Evolutionary conservation across 2,888 invertebrate species (phyloP).

Genomic region (Pharmacophagus antenor): DNA sequence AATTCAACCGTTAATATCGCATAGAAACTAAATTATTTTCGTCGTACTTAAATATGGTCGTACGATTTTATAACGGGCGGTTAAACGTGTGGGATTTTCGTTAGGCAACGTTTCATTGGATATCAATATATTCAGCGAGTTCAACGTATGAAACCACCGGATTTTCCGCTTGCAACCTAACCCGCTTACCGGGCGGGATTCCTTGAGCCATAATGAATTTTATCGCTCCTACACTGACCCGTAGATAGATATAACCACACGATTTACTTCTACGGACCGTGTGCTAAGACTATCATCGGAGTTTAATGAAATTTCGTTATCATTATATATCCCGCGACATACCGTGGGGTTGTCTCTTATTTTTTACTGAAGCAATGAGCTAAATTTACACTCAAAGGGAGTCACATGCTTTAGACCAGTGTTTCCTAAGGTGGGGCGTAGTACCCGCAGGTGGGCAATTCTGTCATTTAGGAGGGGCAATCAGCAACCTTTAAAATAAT

Average conservation of each 20-base stretch:
- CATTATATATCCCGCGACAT: too few species aligned
- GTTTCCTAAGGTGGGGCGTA: too few species aligned
- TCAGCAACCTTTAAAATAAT: too few species aligned
- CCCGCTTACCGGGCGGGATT: slow-evolving; percentile 50
- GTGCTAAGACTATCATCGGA: slow-evolving; percentile 8
- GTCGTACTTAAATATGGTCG: slow-evolving; percentile 47
- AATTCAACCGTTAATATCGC: neutral
- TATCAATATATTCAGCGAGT: slow-evolving; percentile 66
- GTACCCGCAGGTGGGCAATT: too few species aligned
- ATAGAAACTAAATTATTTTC: slow-evolving; percentile 21
- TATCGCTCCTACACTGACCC: slow-evolving; percentile 52
- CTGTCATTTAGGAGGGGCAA: too few species aligned
- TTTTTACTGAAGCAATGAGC: too few species aligned
- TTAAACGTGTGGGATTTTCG: slow-evolving; percentile 49
- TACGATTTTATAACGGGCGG: slow-evolving; percentile 48
- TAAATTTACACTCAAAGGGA: too few species aligned
- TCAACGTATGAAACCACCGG: slow-evolving; percentile 61
- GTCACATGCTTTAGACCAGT: too few species aligned
- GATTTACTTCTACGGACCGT: slow-evolving; percentile 46
- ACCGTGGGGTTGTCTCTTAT: too few species aligned
- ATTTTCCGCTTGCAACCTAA: slow-evolving; percentile 52
- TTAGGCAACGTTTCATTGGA: slow-evolving; percentile 61
- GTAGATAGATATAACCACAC: slow-evolving; percentile 45
- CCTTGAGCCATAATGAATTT: slow-evolving; percentile 63
- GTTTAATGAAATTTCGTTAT: slow-evolving; percentile 14